Percentiles rank a stretch among this genome's conserved stretches.
These are phyloP conservation scores for Vireo altiloquus DNA, from an alignment of 2,113 vertebrate genomes.

Conservation along the genomic window DNA sequence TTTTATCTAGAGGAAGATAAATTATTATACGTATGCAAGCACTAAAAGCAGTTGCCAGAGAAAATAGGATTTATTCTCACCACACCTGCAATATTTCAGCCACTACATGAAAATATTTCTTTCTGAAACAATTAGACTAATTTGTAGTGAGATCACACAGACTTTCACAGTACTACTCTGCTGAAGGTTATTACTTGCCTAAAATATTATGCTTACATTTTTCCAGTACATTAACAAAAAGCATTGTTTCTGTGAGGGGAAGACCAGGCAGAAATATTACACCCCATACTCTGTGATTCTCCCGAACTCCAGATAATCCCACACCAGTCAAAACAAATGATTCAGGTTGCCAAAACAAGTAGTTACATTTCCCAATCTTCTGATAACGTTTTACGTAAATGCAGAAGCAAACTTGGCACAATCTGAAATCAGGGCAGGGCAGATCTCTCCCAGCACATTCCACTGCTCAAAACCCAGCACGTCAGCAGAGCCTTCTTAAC, in stretches of 20 bases:
- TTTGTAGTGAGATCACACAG: neutral
- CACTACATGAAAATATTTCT: neutral
- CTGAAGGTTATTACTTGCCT: neutral
- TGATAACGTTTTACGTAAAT: neutral
- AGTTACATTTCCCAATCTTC: neutral
- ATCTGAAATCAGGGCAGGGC: neutral
- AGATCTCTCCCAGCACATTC: neutral
- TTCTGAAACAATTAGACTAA: conserved; percentile 23
- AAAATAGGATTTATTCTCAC: conserved; percentile 20
- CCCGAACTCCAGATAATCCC: neutral
- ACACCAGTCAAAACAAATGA: neutral
- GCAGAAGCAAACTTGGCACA: neutral
- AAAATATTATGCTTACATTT: neutral
- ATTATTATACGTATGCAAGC: neutral
- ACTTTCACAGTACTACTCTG: neutral
- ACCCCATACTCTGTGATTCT: neutral
- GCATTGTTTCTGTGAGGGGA: neutral
- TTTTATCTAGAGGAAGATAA: conserved; percentile 44
- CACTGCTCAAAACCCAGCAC: neutral
- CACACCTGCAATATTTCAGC: neutral
- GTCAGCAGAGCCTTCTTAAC: neutral
- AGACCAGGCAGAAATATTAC: neutral
- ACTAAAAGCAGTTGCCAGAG: neutral
- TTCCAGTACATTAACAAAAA: neutral
- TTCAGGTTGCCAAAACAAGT: neutral